These are phyloP conservation scores for Xestoiulus laeticollis DNA, from an alignment of 2,888 invertebrate species.

Conservation along the genomic window DNA sequence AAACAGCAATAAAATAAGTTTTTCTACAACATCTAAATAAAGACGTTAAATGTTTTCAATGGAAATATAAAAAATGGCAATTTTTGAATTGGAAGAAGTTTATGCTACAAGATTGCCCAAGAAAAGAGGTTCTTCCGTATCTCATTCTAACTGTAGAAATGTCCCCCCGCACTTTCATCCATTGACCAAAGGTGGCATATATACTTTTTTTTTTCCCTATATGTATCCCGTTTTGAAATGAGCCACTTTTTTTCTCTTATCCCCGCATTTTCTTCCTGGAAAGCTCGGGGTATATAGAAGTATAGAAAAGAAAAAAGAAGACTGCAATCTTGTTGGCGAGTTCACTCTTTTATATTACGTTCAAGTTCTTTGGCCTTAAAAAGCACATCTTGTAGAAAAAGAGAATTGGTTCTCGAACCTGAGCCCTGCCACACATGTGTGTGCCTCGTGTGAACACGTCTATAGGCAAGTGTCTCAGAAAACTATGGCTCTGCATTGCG, in stretches of 20 bases:
- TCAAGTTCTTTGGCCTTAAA: conserved; percentile 46
- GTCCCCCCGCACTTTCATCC: neutral
- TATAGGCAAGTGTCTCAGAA: neutral
- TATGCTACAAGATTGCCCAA: neutral
- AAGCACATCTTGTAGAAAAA: conserved; percentile 29
- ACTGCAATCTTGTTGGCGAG: conserved; percentile 47
- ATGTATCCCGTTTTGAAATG: conserved; percentile 36
- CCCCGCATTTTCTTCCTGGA: conserved; percentile 39
- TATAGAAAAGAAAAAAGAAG: conserved; percentile 32
- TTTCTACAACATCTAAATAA: too few species aligned
- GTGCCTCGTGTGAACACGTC: neutral
- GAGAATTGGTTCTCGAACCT: conserved; percentile 41
- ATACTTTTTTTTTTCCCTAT: neutral
- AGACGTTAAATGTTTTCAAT: neutral
- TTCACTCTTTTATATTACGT: conserved; percentile 41
- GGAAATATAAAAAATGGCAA: neutral
- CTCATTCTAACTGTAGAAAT: neutral
- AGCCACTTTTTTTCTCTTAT: conserved; percentile 34
- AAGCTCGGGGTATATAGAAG: neutral
- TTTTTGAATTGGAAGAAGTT: neutral
- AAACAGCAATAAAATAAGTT: too few species aligned
- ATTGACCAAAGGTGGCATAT: conserved; percentile 27
- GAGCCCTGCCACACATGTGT: neutral
- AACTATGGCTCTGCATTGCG: neutral
- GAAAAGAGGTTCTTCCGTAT: neutral